These are phyloP conservation scores for Dicranocentrus wangi DNA, from an alignment of 2,888 invertebrate genomes.

Conservation along the genomic window DNA sequence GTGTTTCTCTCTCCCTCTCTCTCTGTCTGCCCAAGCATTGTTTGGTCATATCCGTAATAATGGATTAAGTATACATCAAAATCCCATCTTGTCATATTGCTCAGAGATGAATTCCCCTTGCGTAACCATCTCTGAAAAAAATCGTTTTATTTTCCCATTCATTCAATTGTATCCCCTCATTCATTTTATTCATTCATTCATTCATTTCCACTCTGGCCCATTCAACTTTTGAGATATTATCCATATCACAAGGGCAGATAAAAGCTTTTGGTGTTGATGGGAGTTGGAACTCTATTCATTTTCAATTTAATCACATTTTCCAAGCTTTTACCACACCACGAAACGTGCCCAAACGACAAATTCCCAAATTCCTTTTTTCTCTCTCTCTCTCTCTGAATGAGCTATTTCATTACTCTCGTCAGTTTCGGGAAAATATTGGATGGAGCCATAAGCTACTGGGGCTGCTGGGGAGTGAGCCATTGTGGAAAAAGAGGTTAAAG, in stretches of 20 bases:
- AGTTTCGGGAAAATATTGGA: too few relatives aligned
- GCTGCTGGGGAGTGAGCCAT: too few relatives aligned
- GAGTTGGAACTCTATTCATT: conserved; percentile 52
- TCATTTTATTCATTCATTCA: conserved; percentile 28
- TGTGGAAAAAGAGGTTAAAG: conserved; percentile 61
- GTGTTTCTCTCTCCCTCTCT: not conserved
- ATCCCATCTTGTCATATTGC: conserved; percentile 48
- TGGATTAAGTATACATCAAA: conserved; percentile 60
- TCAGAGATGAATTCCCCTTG: not conserved
- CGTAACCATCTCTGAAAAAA: conserved; percentile 4
- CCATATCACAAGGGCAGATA: conserved; percentile 36
- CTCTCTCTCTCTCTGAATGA: conserved; percentile 25
- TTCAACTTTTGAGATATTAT: conserved; percentile 32
- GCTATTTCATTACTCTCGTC: conserved; percentile 51
- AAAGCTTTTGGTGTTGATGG: conserved; percentile 21
- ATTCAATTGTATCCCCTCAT: conserved; percentile 26
- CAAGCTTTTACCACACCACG: conserved; percentile 69
- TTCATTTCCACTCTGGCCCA: conserved; percentile 9
- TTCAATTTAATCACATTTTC: conserved; percentile 69
- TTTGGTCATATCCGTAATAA: conserved; percentile 34
- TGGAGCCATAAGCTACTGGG: too few relatives aligned
- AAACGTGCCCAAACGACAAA: conserved; percentile 62
- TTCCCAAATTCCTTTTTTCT: conserved; percentile 47
- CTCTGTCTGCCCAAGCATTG: not conserved
- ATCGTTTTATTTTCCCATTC: conserved; percentile 38